A percentile compares a stretch with the other conserved stretches of the same genome.
Evolutionary conservation across 2,888 invertebrate genomes (phyloP).

Genomic region (Drosophila neonasuta): DNA sequence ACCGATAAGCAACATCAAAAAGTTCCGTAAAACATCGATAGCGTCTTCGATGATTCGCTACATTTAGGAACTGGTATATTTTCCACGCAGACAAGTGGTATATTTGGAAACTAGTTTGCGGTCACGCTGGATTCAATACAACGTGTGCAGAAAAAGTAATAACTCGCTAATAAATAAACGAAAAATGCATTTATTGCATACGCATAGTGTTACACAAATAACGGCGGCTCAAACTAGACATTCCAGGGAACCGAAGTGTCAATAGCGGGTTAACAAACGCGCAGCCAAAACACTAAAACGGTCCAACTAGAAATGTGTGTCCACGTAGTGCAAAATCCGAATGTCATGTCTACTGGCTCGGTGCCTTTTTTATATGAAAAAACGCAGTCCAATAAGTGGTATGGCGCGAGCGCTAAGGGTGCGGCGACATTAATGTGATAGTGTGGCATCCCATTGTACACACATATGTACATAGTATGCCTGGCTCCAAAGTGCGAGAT

Average conservation of each 20-base stretch:
- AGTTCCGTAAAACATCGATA: not conserved
- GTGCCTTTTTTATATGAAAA: constrained; percentile 23
- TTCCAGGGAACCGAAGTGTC: constrained; percentile 11
- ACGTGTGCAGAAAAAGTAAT: constrained; percentile 71
- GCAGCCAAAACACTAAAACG: constrained; percentile 28
- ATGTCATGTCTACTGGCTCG: constrained; percentile 63
- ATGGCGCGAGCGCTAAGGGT: constrained; percentile 54
- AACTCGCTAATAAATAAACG: constrained; percentile 54
- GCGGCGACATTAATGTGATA: constrained; percentile 52
- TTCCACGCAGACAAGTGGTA: not conserved
- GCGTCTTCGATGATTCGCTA: not conserved
- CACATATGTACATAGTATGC: constrained; percentile 16
- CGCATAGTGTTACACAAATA: constrained; percentile 36
- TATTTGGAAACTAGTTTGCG: not conserved
- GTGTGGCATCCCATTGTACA: constrained; percentile 14
- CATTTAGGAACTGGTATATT: not conserved
- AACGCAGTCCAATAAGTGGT: constrained; percentile 43
- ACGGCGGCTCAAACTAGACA: constrained; percentile 11
- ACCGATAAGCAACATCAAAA: too few species aligned
- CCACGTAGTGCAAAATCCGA: constrained; percentile 70
- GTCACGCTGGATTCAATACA: constrained; percentile 52
- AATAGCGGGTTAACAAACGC: constrained; percentile 12
- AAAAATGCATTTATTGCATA: constrained; percentile 40
- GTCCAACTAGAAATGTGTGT: constrained; percentile 54
- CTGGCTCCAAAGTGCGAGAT: constrained; percentile 60